Evolutionary conservation across 2,113 vertebrate genomes (phyloP).

Genomic region (Chitala chitala): DNA sequence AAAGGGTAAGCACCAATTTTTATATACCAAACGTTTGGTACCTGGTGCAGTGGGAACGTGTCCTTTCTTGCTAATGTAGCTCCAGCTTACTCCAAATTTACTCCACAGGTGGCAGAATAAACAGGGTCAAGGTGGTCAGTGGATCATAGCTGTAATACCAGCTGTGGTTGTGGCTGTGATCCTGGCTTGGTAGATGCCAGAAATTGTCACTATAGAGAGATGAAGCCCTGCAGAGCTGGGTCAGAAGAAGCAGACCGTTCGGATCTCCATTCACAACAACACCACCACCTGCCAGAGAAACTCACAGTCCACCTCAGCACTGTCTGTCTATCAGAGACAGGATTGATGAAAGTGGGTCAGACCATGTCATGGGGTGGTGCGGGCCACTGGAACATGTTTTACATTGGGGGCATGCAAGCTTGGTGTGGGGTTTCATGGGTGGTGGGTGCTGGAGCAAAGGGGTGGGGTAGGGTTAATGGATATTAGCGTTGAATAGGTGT

Average conservation of each 20-base stretch:
- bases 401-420: slow-evolving; percentile 47
- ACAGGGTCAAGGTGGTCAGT: neutral
- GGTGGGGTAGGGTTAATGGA: neutral
- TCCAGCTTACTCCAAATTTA: slow-evolving; percentile 51
- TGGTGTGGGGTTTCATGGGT: slow-evolving; percentile 44
- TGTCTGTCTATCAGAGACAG: slow-evolving; percentile 5
- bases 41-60: too few relatives aligned
- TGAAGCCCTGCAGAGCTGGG: neutral
- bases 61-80: slow-evolving; percentile 46
- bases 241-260: neutral
- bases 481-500: slow-evolving; percentile 2
- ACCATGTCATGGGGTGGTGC: slow-evolving; percentile 15
- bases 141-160: too few relatives aligned
- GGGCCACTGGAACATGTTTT: slow-evolving; percentile 49
- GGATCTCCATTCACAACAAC: neutral
- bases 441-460: neutral
- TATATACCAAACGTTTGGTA: too few relatives aligned
- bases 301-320: neutral
- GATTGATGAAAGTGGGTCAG: neutral
- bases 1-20: too few relatives aligned
- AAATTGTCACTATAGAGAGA: too few relatives aligned
- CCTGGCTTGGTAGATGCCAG: neutral
- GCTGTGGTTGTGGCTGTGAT: neutral
- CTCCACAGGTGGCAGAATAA: slow-evolving; percentile 19
- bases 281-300: neutral